These are phyloP conservation scores for Anolis sagrei DNA, from an alignment of 2,113 vertebrate genomes.

Conservation along the genomic window DNA sequence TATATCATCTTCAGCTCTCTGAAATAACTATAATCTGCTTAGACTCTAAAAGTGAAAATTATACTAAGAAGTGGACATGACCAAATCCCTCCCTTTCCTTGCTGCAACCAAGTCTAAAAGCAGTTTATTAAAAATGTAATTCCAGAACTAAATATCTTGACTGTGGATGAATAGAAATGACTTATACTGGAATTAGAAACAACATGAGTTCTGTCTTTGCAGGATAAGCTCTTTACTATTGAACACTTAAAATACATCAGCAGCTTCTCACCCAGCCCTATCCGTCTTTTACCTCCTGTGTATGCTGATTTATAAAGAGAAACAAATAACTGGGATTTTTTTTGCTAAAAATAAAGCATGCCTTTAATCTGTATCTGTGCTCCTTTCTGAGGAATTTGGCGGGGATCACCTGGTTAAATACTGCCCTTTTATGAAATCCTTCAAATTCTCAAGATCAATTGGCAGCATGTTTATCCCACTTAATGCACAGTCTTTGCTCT, in stretches of 20 bases:
- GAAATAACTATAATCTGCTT: too few relatives aligned
- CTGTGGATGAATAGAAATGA: background rate
- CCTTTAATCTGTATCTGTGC: background rate
- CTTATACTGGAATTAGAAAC: background rate
- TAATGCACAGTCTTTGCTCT: background rate
- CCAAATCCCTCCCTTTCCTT: too few relatives aligned
- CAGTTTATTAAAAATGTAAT: background rate
- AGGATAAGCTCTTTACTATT: slow-evolving; percentile 30
- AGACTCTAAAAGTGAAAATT: background rate
- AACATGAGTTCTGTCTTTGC: slow-evolving; percentile 10
- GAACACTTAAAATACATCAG: background rate
- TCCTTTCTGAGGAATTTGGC: slow-evolving; percentile 20
- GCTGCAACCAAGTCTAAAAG: background rate
- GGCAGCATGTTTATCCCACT: background rate
- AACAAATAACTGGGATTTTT: background rate
- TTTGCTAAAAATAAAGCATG: background rate
- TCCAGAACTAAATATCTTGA: background rate
- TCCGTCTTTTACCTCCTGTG: background rate
- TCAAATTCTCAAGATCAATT: slow-evolving; percentile 42
- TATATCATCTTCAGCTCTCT: background rate
- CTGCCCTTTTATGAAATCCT: slow-evolving; percentile 29
- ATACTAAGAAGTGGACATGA: background rate
- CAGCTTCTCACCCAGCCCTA: too few relatives aligned
- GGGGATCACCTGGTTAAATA: background rate
- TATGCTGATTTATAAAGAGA: background rate